A percentile compares a stretch with the other conserved stretches of the same genome.
These are phyloP conservation scores for Pogonocherus hispidulus DNA, from an alignment of 2,888 invertebrate genomes.

Conservation along the genomic window DNA sequence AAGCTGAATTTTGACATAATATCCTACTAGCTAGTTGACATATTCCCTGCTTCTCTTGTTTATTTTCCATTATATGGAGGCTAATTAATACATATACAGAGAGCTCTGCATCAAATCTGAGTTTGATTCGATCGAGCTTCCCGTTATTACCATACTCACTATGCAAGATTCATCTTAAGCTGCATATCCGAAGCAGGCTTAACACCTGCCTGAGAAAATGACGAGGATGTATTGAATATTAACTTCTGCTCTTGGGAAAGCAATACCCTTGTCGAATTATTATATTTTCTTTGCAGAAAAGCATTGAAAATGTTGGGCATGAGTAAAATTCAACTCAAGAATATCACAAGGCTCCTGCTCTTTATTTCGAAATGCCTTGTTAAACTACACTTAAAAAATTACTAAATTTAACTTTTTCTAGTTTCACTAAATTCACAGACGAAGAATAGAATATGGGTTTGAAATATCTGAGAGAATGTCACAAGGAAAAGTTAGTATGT, in stretches of 20 bases:
- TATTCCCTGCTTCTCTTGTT: neutral
- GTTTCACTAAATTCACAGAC: too few species aligned
- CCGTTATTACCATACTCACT: neutral
- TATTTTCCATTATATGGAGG: slow-evolving; percentile 1
- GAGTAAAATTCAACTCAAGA: too few species aligned
- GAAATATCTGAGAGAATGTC: too few species aligned
- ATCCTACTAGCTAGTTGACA: neutral
- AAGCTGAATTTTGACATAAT: too few species aligned
- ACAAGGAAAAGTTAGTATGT: too few species aligned
- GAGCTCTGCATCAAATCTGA: neutral
- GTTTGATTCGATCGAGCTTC: neutral
- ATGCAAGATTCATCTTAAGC: neutral
- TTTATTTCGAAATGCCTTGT: too few species aligned
- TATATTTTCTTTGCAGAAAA: neutral
- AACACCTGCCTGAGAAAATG: neutral
- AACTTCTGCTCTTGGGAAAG: neutral
- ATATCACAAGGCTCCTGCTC: too few species aligned
- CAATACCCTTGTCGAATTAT: neutral
- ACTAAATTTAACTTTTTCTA: too few species aligned
- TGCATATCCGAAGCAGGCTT: neutral
- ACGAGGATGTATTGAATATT: neutral
- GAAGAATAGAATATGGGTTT: too few species aligned
- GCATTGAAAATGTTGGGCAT: neutral
- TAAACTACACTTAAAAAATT: too few species aligned
- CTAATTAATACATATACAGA: slow-evolving; percentile 3